phyloP scores from a whole-genome alignment of 2,888 invertebrate genomes.

The Cynaeus angustus region DNA sequence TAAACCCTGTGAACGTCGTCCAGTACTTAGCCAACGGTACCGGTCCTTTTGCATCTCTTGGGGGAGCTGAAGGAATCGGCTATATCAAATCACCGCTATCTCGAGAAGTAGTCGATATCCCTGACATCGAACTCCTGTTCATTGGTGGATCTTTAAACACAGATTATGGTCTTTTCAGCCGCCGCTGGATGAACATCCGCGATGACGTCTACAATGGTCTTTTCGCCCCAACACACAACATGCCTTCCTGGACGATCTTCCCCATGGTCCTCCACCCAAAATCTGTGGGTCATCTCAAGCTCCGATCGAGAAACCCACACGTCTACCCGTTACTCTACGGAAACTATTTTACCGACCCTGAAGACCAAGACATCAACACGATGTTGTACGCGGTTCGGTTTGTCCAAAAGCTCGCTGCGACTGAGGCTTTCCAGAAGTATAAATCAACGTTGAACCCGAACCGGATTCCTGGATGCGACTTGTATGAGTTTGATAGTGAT shows the following conservation, averaged over 20 bases:
- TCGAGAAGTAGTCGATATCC: conserved; percentile 60
- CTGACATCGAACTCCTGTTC: conserved; percentile 65
- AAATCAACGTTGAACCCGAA: conserved; percentile 63
- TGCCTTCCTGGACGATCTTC: conserved; percentile 72
- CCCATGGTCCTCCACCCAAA: conserved; percentile 79
- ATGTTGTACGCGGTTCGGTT: conserved; percentile 74
- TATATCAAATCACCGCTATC: conserved; percentile 66
- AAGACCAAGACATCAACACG: conserved; percentile 71
- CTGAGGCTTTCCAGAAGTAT: conserved; percentile 76
- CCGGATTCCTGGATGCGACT: conserved; percentile 30
- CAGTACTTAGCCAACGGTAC: conserved; percentile 71
- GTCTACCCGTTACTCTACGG: conserved; percentile 79
- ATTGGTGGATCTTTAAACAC: conserved; percentile 76
- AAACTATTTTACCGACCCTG: conserved; percentile 67
- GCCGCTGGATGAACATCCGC: conserved; percentile 68
- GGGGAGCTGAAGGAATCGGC: conserved; percentile 66
- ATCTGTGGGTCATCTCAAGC: conserved; percentile 79
- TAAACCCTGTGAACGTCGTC: conserved; percentile 62
- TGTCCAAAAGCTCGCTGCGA: conserved; percentile 75
- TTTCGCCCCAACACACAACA: conserved; percentile 72
- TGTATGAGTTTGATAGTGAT: conserved; percentile 67
- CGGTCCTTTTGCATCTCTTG: conserved; percentile 75
- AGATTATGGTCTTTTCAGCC: conserved; percentile 71
- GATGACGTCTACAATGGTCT: conserved; percentile 63
- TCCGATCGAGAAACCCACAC: conserved; percentile 81